phyloP scores from a whole-genome alignment of 2,113 vertebrate species.

The Desmodus rotundus region DNA sequence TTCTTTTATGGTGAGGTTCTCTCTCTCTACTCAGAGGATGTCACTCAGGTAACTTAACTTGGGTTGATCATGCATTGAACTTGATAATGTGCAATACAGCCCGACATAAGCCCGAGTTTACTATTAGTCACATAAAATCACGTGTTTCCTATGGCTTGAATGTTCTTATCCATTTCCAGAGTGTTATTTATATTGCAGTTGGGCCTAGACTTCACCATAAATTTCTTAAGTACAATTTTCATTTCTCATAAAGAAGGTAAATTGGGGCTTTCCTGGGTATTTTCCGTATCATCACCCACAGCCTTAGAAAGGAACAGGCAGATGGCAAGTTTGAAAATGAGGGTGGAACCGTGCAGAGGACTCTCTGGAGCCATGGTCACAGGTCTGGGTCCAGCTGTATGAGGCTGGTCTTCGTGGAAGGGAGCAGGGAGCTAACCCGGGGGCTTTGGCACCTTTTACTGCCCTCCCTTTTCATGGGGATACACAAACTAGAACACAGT shows the following conservation, averaged over 20 bases:
- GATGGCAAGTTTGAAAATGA: slow-evolving; percentile 10
- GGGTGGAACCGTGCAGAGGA: not conserved
- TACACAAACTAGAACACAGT: not conserved
- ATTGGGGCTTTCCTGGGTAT: slow-evolving; percentile 42
- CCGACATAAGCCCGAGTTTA: slow-evolving; percentile 72
- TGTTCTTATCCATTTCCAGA: slow-evolving; percentile 60
- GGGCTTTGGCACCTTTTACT: not conserved
- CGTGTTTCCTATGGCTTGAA: slow-evolving; percentile 60
- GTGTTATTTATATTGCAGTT: slow-evolving; percentile 62
- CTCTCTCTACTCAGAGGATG: not conserved
- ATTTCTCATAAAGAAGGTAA: slow-evolving; percentile 57
- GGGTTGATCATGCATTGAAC: slow-evolving; percentile 72
- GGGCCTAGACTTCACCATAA: slow-evolving; percentile 59
- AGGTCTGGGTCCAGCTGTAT: not conserved
- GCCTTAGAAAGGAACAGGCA: slow-evolving; percentile 23
- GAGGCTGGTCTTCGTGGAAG: slow-evolving; percentile 16
- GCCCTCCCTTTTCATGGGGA: not conserved
- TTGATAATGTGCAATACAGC: slow-evolving; percentile 73
- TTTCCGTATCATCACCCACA: slow-evolving; percentile 43
- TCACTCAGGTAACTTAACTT: slow-evolving; percentile 69
- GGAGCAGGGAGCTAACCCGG: not conserved
- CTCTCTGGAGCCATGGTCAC: not conserved
- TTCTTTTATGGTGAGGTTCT: slow-evolving; percentile 58
- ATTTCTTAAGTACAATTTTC: slow-evolving; percentile 74
- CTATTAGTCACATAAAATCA: slow-evolving; percentile 71